Evolutionary conservation across 2,113 vertebrate genomes (phyloP), one percentile per base, ranked within the genome.

Genomic region (Nesogale talazaci): DNA sequence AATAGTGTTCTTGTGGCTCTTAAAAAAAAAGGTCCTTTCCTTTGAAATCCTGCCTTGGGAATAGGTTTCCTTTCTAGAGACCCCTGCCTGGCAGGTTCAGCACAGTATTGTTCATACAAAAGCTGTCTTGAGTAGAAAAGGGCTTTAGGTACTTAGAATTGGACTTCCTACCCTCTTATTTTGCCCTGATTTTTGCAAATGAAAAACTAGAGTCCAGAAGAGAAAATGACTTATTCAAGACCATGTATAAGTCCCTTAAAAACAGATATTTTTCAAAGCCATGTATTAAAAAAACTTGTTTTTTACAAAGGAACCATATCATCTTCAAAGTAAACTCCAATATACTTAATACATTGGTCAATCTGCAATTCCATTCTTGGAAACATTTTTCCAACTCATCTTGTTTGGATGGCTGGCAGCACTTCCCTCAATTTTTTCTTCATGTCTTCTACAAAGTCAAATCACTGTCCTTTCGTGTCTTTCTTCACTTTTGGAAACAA

Each of bases 11-110:
- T 61, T 63, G 85, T 16, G 38, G 25, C 38, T 23, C 23, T 89
- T 88, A 42, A 79, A 92, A 75, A 75, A 7, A 12, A 52, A 89
- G 72, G 65, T 72, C 75, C 69, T 92, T 94, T 85, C 76, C 57
- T 80, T 67, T 56, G 76, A 67, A 72, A 63, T 77, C 78, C n/a
- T 69, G 63, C 22, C 4, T 3, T 0, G 46, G 34, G 27, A 17
- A 12, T 8, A 34, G 46, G 52, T 76, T 84, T 88, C 56, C 56
- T 14, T 83, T 87, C 89, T 46, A 80, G 70, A 89, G 27, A 36
- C 46, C 65, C 83, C 65, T 79, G 56, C 72, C 84, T 65, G 22
- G 42, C 75, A 82, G 20, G 20, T 77, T 76, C 75, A 74, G 56
- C 65, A 84, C 27, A 86, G 56, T 83, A 89, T 72, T 92, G 57